These are phyloP conservation scores for Apis florea DNA, from an alignment of 1,140 invertebrate genomes.

Conservation along the genomic window DNA sequence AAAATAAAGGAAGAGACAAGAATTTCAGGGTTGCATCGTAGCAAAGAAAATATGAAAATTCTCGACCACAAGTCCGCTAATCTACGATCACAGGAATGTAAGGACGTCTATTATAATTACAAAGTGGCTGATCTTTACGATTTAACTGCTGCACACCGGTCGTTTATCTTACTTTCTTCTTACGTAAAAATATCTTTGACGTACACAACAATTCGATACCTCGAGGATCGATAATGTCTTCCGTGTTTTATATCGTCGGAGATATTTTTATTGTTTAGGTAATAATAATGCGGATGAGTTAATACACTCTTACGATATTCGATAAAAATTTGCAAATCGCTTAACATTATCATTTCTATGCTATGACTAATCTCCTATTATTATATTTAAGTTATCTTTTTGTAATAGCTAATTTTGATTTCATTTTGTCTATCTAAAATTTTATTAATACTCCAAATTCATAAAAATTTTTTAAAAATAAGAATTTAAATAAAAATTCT, in stretches of 20 bases:
- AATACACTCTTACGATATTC: slow-evolving; percentile 3
- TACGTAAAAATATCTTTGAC: slow-evolving; percentile 49
- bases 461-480: no score
- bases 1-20: background rate
- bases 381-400: no score
- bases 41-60: slow-evolving; percentile 49
- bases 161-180: slow-evolving; percentile 54
- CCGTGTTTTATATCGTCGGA: background rate
- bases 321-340: background rate
- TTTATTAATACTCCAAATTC: no score
- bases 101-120: slow-evolving; percentile 59
- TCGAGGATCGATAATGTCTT: slow-evolving; percentile 24
- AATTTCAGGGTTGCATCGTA: slow-evolving; percentile 23
- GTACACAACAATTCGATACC: background rate
- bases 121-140: slow-evolving; percentile 48
- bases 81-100: slow-evolving; percentile 44
- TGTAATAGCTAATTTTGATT: no score
- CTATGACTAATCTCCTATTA: no score
- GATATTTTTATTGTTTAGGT: background rate
- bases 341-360: no score
- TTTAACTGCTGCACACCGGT: background rate
- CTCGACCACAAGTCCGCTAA: slow-evolving; percentile 29
- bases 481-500: no score
- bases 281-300: slow-evolving; percentile 26
- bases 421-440: no score